Evolutionary conservation across 2,797 vertebrate genomes (phyloP).

Genomic region (Malacoraja senta): DNA sequence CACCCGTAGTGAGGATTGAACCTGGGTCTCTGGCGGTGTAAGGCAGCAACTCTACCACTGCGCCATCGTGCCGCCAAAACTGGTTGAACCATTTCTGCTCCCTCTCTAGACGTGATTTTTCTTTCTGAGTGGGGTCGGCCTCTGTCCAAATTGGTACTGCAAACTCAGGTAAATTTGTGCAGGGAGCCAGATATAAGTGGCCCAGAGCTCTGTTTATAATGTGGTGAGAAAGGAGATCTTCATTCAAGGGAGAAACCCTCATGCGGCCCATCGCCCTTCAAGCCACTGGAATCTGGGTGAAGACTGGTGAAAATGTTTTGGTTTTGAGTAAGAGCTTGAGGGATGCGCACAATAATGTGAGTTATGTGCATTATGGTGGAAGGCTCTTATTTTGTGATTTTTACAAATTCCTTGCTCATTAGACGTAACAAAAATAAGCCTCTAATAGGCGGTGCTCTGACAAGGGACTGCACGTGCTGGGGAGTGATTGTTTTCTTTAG

Average conservation of each 20-base stretch:
- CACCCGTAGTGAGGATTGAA: no score
- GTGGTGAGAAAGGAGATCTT: not conserved
- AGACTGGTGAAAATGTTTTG: not conserved
- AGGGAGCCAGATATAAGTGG: not conserved
- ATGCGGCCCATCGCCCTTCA: not conserved
- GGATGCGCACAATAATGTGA: not conserved
- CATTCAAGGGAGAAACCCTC: not conserved
- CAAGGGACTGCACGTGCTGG: not conserved
- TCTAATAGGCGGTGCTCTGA: not conserved
- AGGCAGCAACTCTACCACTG: no score
- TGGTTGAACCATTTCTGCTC: not conserved
- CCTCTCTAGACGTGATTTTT: not conserved
- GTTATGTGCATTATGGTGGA: not conserved
- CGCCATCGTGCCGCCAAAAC: no score
- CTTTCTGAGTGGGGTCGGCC: not conserved
- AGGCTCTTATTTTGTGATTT: not conserved
- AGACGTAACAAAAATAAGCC: conserved; percentile 13
- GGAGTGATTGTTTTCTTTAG: conserved; percentile 12
- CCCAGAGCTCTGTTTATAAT: not conserved
- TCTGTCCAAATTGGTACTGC: not conserved
- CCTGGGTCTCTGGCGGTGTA: no score
- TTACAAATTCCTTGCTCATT: conserved; percentile 20
- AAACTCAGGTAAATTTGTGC: not conserved
- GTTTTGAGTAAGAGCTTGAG: not conserved
- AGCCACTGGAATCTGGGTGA: not conserved